Evolutionary conservation across 2,113 vertebrate genomes (phyloP).

Genomic region (Ceyx melanurus): DNA sequence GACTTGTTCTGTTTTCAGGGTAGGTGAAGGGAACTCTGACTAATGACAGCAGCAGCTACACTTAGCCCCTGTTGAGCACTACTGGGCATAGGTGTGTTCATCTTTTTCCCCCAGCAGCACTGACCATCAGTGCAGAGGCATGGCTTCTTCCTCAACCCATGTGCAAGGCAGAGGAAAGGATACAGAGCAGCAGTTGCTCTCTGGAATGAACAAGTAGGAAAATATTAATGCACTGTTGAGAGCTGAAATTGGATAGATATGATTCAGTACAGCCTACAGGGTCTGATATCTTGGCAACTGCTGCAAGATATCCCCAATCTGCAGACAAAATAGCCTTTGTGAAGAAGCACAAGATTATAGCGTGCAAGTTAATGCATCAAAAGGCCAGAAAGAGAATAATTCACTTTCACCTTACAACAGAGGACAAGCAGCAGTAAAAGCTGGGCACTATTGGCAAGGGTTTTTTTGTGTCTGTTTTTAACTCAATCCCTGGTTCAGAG

Average conservation of each 20-base stretch:
- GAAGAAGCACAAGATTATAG: constrained; percentile 27
- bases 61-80: not conserved
- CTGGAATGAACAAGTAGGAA: not conserved
- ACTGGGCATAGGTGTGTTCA: not conserved
- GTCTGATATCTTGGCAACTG: not conserved
- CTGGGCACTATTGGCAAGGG: constrained; percentile 60
- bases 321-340: constrained; percentile 50
- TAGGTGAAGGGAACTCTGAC: not conserved
- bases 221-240: constrained; percentile 9
- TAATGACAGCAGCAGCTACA: not conserved
- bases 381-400: constrained; percentile 55
- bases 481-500: constrained; percentile 34
- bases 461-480: constrained; percentile 59
- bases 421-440: constrained; percentile 71
- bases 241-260: not conserved
- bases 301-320: constrained; percentile 7
- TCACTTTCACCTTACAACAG: constrained; percentile 76
- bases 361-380: constrained; percentile 30
- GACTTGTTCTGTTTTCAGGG: not conserved
- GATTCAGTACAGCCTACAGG: not conserved
- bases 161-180: not conserved
- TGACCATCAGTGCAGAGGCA: not conserved
- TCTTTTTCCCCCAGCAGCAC: not conserved
- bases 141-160: not conserved
- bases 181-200: not conserved